Evolutionary conservation across 1,140 invertebrate genomes (phyloP).

Genomic region (Oscheius sp.): DNA sequence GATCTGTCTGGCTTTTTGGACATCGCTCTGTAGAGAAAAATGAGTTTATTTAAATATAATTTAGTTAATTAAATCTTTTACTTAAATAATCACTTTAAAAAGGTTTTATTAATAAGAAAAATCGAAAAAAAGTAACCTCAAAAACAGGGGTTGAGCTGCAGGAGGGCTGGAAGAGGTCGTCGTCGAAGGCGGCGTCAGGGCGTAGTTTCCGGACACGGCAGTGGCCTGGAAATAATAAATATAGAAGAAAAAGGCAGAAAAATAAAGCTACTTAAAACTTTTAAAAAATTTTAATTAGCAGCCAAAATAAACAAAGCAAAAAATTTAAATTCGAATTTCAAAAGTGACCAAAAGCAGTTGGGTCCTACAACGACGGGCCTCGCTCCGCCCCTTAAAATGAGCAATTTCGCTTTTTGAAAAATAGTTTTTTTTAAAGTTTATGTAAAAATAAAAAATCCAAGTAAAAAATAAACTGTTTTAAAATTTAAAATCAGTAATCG

Average conservation of each 20-base stretch:
- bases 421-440: too few species aligned
- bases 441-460: slow-evolving; percentile 16
- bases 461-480: slow-evolving; percentile 13
- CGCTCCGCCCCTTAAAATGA: too few species aligned
- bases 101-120: slow-evolving; percentile 3
- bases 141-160: neutral
- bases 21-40: too few species aligned
- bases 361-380: too few species aligned
- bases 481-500: neutral
- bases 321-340: too few species aligned
- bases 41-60: too few species aligned
- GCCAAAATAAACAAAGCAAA: too few species aligned
- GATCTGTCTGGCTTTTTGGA: slow-evolving; percentile 15
- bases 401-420: too few species aligned
- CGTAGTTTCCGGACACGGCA: neutral
- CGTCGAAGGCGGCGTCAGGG: neutral
- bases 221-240: neutral
- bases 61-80: too few species aligned
- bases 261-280: neutral
- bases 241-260: neutral
- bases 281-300: too few species aligned
- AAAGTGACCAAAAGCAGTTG: too few species aligned
- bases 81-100: slow-evolving; percentile 8
- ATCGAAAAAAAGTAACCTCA: neutral
- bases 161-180: neutral